These are phyloP conservation scores for Melanitta fusca DNA, from an alignment of 2,797 vertebrate species.

Conservation along the genomic window DNA sequence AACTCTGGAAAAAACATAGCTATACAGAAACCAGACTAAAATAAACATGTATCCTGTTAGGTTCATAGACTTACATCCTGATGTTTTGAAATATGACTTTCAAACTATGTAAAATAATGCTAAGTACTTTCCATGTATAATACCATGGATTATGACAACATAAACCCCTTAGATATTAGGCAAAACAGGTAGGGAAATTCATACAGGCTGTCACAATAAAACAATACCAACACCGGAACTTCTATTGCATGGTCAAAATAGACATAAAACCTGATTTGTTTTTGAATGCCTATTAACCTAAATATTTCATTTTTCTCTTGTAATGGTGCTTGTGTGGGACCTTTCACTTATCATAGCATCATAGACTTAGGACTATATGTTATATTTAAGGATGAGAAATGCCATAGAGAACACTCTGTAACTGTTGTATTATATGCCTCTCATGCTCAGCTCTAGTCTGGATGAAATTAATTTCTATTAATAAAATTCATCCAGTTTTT, in stretches of 20 bases:
- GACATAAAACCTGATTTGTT: not conserved
- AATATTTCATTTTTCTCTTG: not conserved
- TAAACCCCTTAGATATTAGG: not conserved
- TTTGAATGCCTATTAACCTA: not conserved
- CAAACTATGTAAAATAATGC: not conserved
- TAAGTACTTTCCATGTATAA: not conserved
- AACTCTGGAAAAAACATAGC: not conserved
- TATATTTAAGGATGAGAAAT: constrained; percentile 9
- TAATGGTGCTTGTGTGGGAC: not conserved
- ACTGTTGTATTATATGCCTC: not conserved
- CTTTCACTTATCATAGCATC: not conserved
- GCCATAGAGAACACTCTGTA: not conserved
- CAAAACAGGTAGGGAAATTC: not conserved
- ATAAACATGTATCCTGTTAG: too few relatives aligned
- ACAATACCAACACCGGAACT: not conserved
- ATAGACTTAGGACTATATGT: not conserved
- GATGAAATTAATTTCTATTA: constrained; percentile 57
- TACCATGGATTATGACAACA: not conserved
- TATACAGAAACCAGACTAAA: not conserved
- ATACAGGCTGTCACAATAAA: not conserved
- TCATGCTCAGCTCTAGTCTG: not conserved
- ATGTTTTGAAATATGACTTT: not conserved
- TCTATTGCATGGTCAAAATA: not conserved
- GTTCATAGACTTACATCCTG: not conserved
- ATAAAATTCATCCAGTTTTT: constrained; percentile 42